Percentiles rank a stretch among this genome's conserved stretches.
These are phyloP conservation scores for Stichodactyla mertensii DNA, from an alignment of 64 coral and sea anemone genomes.

Conservation along the genomic window DNA sequence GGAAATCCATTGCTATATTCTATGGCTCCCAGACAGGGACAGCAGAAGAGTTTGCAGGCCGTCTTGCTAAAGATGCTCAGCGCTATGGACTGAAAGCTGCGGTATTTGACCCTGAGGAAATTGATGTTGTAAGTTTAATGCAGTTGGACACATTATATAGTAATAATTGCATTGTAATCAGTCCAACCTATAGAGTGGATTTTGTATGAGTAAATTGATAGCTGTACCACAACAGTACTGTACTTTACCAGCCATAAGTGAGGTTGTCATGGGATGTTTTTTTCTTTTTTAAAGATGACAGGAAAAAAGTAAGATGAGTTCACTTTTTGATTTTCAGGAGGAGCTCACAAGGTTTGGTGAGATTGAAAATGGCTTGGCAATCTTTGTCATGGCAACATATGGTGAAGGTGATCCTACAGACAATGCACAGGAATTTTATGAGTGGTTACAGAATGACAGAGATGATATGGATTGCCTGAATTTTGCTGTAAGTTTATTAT, in stretches of 20 bases:
- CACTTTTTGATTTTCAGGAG: conserved; percentile 32
- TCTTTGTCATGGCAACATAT: conserved; percentile 99
- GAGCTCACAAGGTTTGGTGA: conserved; percentile 78
- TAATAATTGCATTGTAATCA: too few relatives aligned
- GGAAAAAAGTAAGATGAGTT: background rate
- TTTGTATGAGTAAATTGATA: too few relatives aligned
- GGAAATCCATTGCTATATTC: conserved; percentile 91
- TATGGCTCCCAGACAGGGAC: conserved; percentile 99
- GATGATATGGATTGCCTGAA: conserved; percentile 88
- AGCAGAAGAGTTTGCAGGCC: conserved; percentile 95
- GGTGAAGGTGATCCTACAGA: conserved; percentile 97
- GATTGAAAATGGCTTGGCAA: conserved; percentile 73
- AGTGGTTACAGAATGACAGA: conserved; percentile 89
- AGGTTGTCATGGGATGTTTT: too few relatives aligned
- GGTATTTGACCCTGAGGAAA: conserved; percentile 91
- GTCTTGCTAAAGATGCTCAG: conserved; percentile 91
- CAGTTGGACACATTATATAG: too few relatives aligned
- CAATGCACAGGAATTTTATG: conserved; percentile 93
- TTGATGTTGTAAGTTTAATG: conserved; percentile 68
- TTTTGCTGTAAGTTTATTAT: conserved; percentile 67
- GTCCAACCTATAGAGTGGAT: too few relatives aligned
- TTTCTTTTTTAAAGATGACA: too few relatives aligned
- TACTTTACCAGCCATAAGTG: too few relatives aligned
- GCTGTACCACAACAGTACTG: too few relatives aligned
- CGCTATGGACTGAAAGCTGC: conserved; percentile 87